Base-by-base conservation (phyloP, 2,113 vertebrate genomes). In the pig (Sus scrofa) region DNA sequence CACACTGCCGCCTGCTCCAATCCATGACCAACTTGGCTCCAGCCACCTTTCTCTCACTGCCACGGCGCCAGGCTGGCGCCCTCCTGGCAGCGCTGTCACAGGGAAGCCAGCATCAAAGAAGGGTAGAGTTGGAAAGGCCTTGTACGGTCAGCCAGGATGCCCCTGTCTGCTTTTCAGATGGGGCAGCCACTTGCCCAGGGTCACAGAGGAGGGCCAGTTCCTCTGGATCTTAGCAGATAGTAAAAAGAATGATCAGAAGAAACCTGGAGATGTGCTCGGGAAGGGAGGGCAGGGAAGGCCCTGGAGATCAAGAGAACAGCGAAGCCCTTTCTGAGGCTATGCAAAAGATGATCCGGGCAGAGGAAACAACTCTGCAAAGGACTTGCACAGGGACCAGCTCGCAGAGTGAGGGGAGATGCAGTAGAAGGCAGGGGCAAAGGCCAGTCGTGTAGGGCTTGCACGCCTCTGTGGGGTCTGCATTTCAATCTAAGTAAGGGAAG, bases 371-470 rank as follows among this genome's bases (percentile, higher is more conserved):
- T 4, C 1, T 20, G 3, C 44, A n/a, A 4, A 62, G n/a, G 39
- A 20, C 6, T 4, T 1, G 14, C 22, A 70, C 15, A 16, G 13
- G 4, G 1, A 16, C 6, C 15, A 27, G 65, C 30, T 50, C 8
- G 27, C 58, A 24, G 39, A 19, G 52, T 15, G 24, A 54, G 13
- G n/a, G 24, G 37, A 58, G 37, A 18, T 1, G 32, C 39, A 65
- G 37, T 27, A 8, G 7, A 52, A 58, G 52, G 0, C 10, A 3
- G 0, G 13, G 12, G 3, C 18, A 34, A 70, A 7, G 32, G 22
- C 26, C 0, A 6, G 7, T 22, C 11, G 0, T 0, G 24, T 0
- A 6, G 9, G 26, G 26, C 44, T 19, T 26, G 32, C 4, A 16
- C 58, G 58, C 1, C 4, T 67, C 24, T 44, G 14, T 0, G 9